A percentile compares a stretch with the other conserved stretches of the same genome.
phyloP scores from a whole-genome alignment of 1,140 invertebrate genomes.

The Apis florea region DNA sequence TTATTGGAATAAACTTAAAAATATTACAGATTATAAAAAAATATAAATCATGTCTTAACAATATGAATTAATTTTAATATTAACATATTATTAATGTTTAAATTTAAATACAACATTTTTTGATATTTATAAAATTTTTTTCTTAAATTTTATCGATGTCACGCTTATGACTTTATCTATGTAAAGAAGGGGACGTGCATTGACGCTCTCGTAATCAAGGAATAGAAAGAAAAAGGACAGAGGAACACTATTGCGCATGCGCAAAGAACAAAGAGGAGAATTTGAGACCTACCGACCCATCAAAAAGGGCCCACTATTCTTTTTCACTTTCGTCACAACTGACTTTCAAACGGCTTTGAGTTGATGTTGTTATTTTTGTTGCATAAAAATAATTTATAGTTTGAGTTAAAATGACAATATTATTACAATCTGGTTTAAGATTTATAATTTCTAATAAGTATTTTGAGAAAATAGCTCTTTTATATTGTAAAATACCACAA shows the following conservation, averaged over 20 bases:
- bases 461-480: slow-evolving; percentile 52
- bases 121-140: neutral
- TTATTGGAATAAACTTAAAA: neutral
- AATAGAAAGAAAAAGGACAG: neutral
- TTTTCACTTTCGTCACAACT: slow-evolving; percentile 29
- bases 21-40: too few relatives aligned
- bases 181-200: slow-evolving; percentile 28
- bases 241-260: slow-evolving; percentile 37
- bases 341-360: slow-evolving; percentile 27
- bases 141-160: neutral
- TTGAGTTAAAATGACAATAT: slow-evolving; percentile 58
- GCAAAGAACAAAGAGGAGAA: slow-evolving; percentile 38
- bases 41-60: neutral
- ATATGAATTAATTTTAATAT: too few relatives aligned
- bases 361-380: neutral
- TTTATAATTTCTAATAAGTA: slow-evolving; percentile 37
- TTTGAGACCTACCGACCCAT: slow-evolving; percentile 48
- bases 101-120: neutral
- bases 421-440: slow-evolving; percentile 60
- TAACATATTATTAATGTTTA: neutral
- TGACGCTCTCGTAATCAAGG: slow-evolving; percentile 21
- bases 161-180: slow-evolving; percentile 24
- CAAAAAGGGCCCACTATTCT: slow-evolving; percentile 57
- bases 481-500: slow-evolving; percentile 15
- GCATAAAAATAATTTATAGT: neutral